These are phyloP conservation scores for Myotis pilosus DNA, from an alignment of 2,797 vertebrate species.

Conservation along the genomic window DNA sequence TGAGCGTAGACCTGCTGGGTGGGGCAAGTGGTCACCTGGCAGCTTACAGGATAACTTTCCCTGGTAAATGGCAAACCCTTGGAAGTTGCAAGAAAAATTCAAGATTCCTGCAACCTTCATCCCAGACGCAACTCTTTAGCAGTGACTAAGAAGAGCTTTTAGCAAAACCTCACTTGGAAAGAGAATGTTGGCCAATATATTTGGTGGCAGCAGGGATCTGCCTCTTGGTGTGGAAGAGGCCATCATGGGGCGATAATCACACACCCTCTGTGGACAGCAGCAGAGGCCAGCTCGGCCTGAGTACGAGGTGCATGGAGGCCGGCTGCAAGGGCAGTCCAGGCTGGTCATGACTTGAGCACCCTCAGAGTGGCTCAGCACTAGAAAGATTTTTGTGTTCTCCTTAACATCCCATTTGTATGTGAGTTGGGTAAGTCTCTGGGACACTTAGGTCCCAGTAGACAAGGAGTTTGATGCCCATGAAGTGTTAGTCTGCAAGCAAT, in stretches of 20 bases:
- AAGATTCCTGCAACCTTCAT: neutral
- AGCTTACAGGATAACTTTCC: neutral
- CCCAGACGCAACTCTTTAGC: neutral
- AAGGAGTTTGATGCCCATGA: neutral
- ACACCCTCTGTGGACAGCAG: accelerated
- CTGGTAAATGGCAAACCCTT: neutral
- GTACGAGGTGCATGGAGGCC: neutral
- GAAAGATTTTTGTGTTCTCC: neutral
- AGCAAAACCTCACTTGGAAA: neutral
- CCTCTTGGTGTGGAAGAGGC: neutral
- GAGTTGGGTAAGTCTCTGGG: neutral
- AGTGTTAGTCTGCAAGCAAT: neutral
- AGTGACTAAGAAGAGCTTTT: neutral
- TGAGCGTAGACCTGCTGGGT: neutral
- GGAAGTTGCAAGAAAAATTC: neutral
- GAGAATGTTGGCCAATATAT: neutral
- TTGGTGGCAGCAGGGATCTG: neutral
- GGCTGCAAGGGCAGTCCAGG: neutral
- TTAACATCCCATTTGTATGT: neutral
- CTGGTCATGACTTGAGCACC: too few species aligned
- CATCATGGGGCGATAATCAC: accelerated
- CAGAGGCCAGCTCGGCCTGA: neutral
- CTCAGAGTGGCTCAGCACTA: neutral
- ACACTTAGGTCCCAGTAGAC: neutral
- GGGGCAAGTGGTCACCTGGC: neutral